Base-by-base conservation (phyloP, 2,113 vertebrate species). In the Heterochromis multidens region DNA sequence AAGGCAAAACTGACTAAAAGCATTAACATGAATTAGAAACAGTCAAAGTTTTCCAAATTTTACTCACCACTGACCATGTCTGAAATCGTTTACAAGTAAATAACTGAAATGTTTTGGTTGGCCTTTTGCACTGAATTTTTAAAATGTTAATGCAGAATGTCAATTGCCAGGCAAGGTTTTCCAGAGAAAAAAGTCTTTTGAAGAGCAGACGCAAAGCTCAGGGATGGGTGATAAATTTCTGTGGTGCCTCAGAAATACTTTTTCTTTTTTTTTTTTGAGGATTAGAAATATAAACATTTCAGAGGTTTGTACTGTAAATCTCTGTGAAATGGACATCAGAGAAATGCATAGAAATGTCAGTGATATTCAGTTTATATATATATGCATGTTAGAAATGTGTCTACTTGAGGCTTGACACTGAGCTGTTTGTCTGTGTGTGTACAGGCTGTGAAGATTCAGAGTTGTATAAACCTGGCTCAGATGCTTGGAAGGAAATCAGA, bases 401-500 rank as follows among this genome's bases (percentile, higher is more conserved):
- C 17, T 81, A 17, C 7, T 4, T 23, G 0, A 37, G 14, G 7
- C 21, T 10, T 33, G 8, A 40, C 14, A 14, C 27, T 7, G 59
- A 58, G n/a, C 52, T 19, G 31, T 84, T 74, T 4, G 9, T 56
- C 12, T 56, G 21, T 2, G 25, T 58, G 27, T 17, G 6, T 8
- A 29, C 5, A 37, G 13, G 9, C 29, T 61, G 59, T 23, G 62
- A 61, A 49, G 60, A 84, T 61, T 25, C 25, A 61, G 14, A 25
- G 54, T 63, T 63, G 57, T 1, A 74, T 57, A 35, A 86, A 82
- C 65, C 43, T 88, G 84, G 61, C 87, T 85, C 79, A 27, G 43
- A 56, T 21, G 23, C 78, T 54, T 60, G 79, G 81, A 80, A 78
- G 35, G 43, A 77, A 76, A 77, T 61, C 83, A n/a, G 56, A 84